These are phyloP conservation scores for Paramormyrops kingsleyae DNA, from an alignment of 2,113 vertebrate species.

Conservation along the genomic window DNA sequence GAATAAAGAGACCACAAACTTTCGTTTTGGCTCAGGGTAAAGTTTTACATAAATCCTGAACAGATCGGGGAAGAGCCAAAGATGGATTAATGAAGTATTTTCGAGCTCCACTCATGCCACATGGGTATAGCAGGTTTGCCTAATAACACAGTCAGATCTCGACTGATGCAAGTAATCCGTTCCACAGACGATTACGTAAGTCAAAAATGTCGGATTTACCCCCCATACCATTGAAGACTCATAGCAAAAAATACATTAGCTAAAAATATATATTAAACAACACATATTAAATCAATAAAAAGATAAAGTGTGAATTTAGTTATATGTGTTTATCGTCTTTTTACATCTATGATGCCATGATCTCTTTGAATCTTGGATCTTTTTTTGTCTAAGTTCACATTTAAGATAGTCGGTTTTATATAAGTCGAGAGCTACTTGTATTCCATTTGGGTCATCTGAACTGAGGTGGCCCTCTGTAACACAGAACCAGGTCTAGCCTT, in stretches of 20 bases:
- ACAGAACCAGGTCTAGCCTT: not conserved
- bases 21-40: not conserved
- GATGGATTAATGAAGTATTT: not conserved
- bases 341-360: not conserved
- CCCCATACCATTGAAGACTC: not conserved
- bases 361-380: not conserved
- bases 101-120: not conserved
- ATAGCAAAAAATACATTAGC: not conserved
- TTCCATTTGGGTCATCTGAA: not conserved
- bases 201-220: not conserved
- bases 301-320: not conserved
- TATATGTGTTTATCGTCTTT: not conserved
- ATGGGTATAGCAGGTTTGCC: not conserved
- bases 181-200: not conserved
- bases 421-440: not conserved
- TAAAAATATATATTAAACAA: not conserved
- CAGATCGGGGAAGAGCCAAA: not conserved
- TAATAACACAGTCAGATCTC: not conserved
- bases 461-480: not conserved
- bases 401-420: too few relatives aligned
- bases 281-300: not conserved
- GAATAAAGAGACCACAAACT: not conserved
- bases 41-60: not conserved
- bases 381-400: not conserved
- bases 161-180: not conserved